Evolutionary conservation across 2,113 vertebrate species (phyloP).

Genomic region (Pholis gunnellus): DNA sequence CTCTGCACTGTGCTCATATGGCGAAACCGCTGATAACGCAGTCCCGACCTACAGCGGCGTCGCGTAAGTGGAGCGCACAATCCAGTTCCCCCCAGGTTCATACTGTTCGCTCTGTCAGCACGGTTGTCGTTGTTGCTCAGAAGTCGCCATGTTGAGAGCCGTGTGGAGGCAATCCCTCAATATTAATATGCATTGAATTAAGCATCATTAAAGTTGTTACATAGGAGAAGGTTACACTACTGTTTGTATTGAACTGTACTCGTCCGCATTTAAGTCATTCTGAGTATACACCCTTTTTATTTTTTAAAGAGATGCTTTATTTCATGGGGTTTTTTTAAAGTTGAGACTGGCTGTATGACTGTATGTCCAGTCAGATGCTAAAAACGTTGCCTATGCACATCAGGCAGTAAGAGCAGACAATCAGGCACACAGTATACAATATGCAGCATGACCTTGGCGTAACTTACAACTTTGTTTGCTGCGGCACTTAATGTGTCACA

Average conservation of each 20-base stretch:
- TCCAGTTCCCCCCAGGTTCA: too few species aligned
- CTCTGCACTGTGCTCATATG: too few species aligned
- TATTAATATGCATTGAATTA: too few species aligned
- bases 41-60: background rate
- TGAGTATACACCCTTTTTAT: background rate
- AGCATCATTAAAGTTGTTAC: background rate
- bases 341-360: background rate
- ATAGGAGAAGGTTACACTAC: background rate
- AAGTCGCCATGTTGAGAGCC: too few species aligned
- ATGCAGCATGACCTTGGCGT: slow-evolving; percentile 43
- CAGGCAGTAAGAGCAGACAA: slow-evolving; percentile 1
- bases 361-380: background rate
- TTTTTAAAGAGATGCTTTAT: background rate
- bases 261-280: background rate
- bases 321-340: background rate
- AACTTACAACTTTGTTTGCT: slow-evolving; percentile 37
- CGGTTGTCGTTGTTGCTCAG: too few species aligned
- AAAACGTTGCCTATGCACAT: background rate
- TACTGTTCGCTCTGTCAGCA: too few species aligned
- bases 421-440: background rate
- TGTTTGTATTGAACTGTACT: background rate
- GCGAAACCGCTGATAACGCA: background rate
- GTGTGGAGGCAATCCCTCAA: too few species aligned
- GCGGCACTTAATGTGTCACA: slow-evolving; percentile 18
- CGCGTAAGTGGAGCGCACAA: background rate